Base-by-base conservation (phyloP, 2,797 vertebrate species). In the Sebastes dallii region DNA sequence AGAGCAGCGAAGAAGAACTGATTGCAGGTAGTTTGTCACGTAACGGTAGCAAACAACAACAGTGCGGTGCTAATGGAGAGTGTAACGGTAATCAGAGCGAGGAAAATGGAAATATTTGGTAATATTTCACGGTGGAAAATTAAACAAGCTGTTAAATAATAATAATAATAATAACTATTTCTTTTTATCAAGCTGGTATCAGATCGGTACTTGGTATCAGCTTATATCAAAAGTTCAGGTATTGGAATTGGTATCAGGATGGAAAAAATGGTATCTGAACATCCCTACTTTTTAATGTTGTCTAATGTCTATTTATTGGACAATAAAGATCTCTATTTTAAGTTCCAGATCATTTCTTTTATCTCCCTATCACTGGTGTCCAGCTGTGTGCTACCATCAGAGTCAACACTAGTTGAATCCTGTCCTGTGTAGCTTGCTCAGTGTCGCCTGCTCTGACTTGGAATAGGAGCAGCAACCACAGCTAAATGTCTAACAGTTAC, bases 401-500 rank as follows among this genome's bases (percentile, higher is more conserved):
- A 60, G 29, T 16, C 0, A 50, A 27, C 61, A 13, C 58, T 20
- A 1, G 2, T 3, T 46, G 30, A 50, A 54, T 32, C 34, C 58
- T 25, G 64, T 54, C 58, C 12, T 12, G 36, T 65, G 32, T 25
- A 11, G 32, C 32, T 39, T 55, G 59, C 50, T 66, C 29, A 61
- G 18, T 50, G 54, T 60, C 5, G 46, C 42, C 61, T 71, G 25
- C 9, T 42, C 70, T 24, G 66, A 61, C 25, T 39, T 27, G 36
- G n/a, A 30, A 86, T 66, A 65, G 77, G 14, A 39, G 36, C 36
- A 80, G 68, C 64, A 54, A 66, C 52, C 74, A 16, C 77, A 71
- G 64, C 78, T 69, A 59, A 77, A 78, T 8, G 16, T 59, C 22
- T 29, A 81, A 64, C 65, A 56, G 78, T 78, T 75, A 32, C 46